These are phyloP conservation scores for Solenodon paradoxus DNA, from an alignment of 2,113 vertebrate species.

Conservation along the genomic window DNA sequence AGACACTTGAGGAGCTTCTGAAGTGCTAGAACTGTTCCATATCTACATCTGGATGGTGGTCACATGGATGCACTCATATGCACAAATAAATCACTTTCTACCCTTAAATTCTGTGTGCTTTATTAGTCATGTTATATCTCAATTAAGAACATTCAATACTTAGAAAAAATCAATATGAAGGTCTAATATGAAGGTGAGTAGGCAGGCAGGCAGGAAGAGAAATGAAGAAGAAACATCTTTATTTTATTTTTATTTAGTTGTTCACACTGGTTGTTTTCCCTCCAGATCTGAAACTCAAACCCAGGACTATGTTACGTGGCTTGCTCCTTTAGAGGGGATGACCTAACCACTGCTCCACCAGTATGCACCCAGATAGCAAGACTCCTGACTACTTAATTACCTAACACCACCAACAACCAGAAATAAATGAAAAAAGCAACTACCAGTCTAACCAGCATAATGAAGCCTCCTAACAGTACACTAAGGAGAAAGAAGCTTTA, in stretches of 20 bases:
- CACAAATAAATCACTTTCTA: background rate
- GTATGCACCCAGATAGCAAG: too few species aligned
- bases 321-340: too few species aligned
- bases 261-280: too few species aligned
- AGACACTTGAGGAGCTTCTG: background rate
- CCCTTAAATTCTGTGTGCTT: background rate
- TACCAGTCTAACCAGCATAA: background rate
- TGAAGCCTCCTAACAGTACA: background rate
- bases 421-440: background rate
- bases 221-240: too few species aligned
- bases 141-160: background rate
- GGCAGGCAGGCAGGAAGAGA: too few species aligned
- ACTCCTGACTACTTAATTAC: background rate
- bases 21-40: background rate
- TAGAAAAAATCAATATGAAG: too few species aligned
- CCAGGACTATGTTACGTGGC: too few species aligned
- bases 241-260: too few species aligned
- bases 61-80: background rate
- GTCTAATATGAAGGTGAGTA: too few species aligned
- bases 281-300: too few species aligned
- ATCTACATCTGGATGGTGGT: background rate
- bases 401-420: background rate
- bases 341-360: too few species aligned
- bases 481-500: background rate
- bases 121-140: background rate